A percentile compares a stretch with the other conserved stretches of the same genome.
Conservation (phyloP, 2,888 invertebrate genomes). For the Lepetodrilus schrolli region DNA sequence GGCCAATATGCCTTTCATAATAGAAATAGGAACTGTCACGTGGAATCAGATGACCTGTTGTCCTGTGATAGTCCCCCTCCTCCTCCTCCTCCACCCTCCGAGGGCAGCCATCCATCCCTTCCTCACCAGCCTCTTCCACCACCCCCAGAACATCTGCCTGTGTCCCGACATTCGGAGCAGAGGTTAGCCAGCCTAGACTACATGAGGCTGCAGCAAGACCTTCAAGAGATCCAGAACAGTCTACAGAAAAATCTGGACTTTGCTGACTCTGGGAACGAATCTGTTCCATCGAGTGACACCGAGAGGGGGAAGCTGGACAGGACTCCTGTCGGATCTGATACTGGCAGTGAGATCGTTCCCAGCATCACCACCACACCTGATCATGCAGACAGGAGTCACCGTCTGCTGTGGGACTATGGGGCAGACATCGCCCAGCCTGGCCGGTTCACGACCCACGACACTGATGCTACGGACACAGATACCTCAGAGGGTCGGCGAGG, state of each 20-base stretch:
- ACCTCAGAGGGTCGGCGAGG: conserved; percentile 16
- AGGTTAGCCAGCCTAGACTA: conserved; percentile 49
- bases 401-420: conserved; percentile 64
- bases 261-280: conserved; percentile 49
- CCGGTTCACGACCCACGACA: conserved; percentile 44
- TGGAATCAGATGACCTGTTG: background rate
- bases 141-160: conserved; percentile 16
- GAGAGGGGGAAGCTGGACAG: background rate
- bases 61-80: conserved; percentile 3
- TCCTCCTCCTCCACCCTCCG: background rate
- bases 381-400: conserved; percentile 38
- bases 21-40: background rate
- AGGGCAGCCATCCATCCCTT: background rate
- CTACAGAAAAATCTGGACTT: conserved; percentile 40
- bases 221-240: conserved; percentile 70
- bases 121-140: background rate
- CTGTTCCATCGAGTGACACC: background rate
- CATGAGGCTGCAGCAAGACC: conserved; percentile 60
- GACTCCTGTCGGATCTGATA: conserved; percentile 24
- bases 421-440: conserved; percentile 59
- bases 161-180: background rate
- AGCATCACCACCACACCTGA: conserved; percentile 47
- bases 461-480: conserved; percentile 12
- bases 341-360: conserved; percentile 44
- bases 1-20: background rate